phyloP scores from a whole-genome alignment of 2,113 vertebrate genomes.

The Campylomormyrus tamandua region DNA sequence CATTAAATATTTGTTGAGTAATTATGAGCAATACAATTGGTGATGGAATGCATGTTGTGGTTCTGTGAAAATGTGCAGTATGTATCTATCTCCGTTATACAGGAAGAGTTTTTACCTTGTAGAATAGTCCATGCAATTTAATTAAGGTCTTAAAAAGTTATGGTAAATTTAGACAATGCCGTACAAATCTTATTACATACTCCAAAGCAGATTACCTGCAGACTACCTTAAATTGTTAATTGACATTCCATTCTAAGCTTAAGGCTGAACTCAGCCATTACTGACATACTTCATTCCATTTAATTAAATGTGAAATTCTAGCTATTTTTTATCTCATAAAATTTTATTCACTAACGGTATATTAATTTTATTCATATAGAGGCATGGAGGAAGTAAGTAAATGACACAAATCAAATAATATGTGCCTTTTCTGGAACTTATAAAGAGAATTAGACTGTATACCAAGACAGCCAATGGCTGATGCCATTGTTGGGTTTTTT shows the following conservation, averaged over 20 bases:
- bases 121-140: neutral
- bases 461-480: neutral
- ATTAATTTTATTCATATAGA: neutral
- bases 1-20: neutral
- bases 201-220: neutral
- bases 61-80: neutral
- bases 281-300: neutral
- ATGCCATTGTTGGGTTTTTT: neutral
- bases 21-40: neutral
- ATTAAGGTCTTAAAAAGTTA: neutral
- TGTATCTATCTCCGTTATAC: neutral
- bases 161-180: neutral
- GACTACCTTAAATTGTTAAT: slow-evolving; percentile 10
- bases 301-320: neutral
- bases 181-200: neutral
- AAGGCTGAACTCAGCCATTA: slow-evolving; percentile 3
- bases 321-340: neutral
- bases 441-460: neutral
- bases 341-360: neutral
- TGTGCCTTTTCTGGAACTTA: neutral
- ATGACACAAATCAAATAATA: slow-evolving; percentile 2
- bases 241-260: neutral
- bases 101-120: neutral
- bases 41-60: neutral
- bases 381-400: neutral